phyloP scores from a whole-genome alignment of 53 echinoderm and acorn worm genomes.

The Patiria pectinifera region DNA sequence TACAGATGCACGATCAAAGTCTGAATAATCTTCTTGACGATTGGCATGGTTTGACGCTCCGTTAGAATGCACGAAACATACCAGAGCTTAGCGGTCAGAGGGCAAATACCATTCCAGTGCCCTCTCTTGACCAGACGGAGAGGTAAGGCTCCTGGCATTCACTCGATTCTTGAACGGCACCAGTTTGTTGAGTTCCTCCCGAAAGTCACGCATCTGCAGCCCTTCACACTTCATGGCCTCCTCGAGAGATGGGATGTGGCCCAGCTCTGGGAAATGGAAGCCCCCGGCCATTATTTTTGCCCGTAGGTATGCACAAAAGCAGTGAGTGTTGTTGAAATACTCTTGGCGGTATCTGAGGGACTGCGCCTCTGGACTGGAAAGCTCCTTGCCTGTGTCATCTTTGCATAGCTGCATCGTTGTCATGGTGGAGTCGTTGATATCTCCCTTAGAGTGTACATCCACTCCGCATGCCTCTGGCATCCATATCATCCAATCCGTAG shows the following conservation, averaged over 20 bases:
- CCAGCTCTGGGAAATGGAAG: not conserved
- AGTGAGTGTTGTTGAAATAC: constrained; percentile 39
- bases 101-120: constrained; percentile 23
- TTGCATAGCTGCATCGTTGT: constrained; percentile 6
- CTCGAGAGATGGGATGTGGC: constrained; percentile 43
- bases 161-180: constrained; percentile 41
- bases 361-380: not conserved
- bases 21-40: not conserved
- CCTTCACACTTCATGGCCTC: constrained; percentile 36
- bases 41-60: not conserved
- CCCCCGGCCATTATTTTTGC: constrained; percentile 38
- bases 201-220: constrained; percentile 33
- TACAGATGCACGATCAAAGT: too few relatives aligned
- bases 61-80: too few relatives aligned
- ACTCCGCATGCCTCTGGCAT: not conserved
- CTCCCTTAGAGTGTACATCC: not conserved
- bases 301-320: constrained; percentile 39
- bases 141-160: constrained; percentile 29
- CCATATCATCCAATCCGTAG: not conserved
- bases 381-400: constrained; percentile 3
- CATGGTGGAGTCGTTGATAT: not conserved
- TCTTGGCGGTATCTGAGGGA: not conserved
- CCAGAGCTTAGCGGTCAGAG: not conserved
- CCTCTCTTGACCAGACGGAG: not conserved
- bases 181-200: constrained; percentile 50